Base-by-base conservation (phyloP, 2,113 vertebrate species). In the Chionodraco myersi region DNA sequence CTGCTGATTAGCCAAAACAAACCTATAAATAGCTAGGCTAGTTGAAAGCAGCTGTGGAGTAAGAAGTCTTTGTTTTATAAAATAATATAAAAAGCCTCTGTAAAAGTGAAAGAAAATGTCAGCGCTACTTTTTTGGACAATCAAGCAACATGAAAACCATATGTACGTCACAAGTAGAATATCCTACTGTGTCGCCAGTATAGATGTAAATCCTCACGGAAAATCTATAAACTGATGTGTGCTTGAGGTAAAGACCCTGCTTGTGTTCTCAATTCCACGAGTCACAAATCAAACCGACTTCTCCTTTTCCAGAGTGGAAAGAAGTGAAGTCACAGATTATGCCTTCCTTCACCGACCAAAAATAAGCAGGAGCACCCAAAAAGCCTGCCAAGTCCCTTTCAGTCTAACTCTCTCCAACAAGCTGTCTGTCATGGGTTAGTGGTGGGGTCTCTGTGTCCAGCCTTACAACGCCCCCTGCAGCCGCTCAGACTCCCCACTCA, bases 261-360 rank as follows among this genome's bases (percentile, higher is more conserved):
- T 86, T 85, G 76, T 86, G 86, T 84, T 85, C 79, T 80, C 61
- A 67, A 64, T 74, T 82, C 68, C 75, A 85, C 84, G 75, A 91
- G 84, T 92, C 91, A 92, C 44, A 2, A 75, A 81, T 91, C 86
- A 76, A 47, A 79, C 68, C 2, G 36, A 79, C 80, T 89, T 94
- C 88, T 94, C 88, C 86, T 91, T 94, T 94, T 94, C 87, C 92
- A 92, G 84, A 92, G 87, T 94, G 95, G 94, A 95, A 95, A 95
- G 82, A 93, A 78, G 83, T 86, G 71, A 89, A 85, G 84, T 92
- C 89, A 91, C 73, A 84, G 72, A 81, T 85, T 82, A 84, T 77
- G 66, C 80, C 65, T 82, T 53, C 59, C 34, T 52, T 54, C 54
- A 14, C 73, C 59, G 18, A 65, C 83, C 80, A 75, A 88, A 86